Evolutionary conservation across 2,113 vertebrate species (phyloP), one percentile per base, ranked within the genome.

Genomic region (Phaethornis superciliosus): DNA sequence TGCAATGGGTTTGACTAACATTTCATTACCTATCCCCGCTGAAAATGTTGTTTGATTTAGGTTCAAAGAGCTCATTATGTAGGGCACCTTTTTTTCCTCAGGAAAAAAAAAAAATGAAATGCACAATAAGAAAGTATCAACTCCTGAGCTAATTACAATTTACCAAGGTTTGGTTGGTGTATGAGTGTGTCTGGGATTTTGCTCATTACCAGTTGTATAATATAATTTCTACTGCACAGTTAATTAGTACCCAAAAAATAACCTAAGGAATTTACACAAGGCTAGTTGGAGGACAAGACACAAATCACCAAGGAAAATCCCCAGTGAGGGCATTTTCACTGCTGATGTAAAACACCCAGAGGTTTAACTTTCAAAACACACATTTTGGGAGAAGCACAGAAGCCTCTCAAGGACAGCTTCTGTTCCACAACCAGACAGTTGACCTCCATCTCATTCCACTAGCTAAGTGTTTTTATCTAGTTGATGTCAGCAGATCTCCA

Each of bases 191-290:
- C 89, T 74, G 56, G 94, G 89, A 83, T 78, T 85, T 84, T 93
- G 76, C 96, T 97, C 95, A 92, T 97, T 97, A 97, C 49, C 90
- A 93, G 90, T 80, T 88, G 81, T 75, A 95, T 89, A 95, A 93
- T 92, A 82, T 84, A 91, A 93, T 95, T 95, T 95, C 92, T 89
- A 85, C 58, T 68, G 94, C 89, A 92, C 17, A 0, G 70, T 94
- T 96, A 97, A 97, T 97, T 97, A 97, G 87, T 81, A 87, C 47
- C 87, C 93, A 20, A 92, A 96, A 96, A 91, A 90, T 93, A 95
- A 89, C 68, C 59, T 63, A 72, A 94, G 82, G 89, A 95, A 88
- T 96, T 95, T 92, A 84, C 83, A 87, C 88, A 81, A 88, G 65
- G 74, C 35, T 81, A 33, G 81, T 40, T 93, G 81, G 70, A 92